A percentile compares a stretch with the other conserved stretches of the same genome.
Evolutionary conservation across 2,888 invertebrate genomes (phyloP).

Genomic region (Pycnomerus fuliginosus): DNA sequence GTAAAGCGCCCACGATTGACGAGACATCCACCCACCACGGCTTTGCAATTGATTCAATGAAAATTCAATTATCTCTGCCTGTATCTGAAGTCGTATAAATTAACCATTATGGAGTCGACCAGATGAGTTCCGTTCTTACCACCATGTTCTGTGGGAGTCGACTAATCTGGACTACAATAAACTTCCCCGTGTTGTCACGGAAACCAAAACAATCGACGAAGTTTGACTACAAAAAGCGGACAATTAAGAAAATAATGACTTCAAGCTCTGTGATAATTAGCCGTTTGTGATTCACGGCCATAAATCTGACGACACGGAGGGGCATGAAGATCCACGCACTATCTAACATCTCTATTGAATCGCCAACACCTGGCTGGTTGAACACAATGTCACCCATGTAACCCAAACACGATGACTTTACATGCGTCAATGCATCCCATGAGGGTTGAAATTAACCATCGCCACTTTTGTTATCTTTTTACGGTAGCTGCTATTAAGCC

Average conservation of each 20-base stretch:
- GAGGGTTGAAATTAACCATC: constrained; percentile 14
- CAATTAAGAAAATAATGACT: no score
- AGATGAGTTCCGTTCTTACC: no score
- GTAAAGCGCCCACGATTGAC: no score
- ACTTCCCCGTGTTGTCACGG: constrained; percentile 25
- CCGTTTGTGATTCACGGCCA: no score
- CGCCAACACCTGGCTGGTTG: constrained; percentile 10
- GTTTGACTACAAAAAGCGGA: no score
- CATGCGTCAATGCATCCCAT: constrained; percentile 36
- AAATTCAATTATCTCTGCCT: constrained; percentile 31
- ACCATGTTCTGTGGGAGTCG: no score
- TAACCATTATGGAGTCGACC: constrained; percentile 20
- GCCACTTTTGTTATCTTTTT: constrained; percentile 6
- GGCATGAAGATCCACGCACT: constrained; percentile 20
- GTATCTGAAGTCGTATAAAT: constrained; percentile 30
- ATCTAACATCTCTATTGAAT: constrained; percentile 23
- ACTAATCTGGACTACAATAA: no score
- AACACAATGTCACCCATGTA: constrained; percentile 5
- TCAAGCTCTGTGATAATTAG: no score
- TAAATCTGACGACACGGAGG: constrained; percentile 18
- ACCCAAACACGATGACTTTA: constrained; percentile 37
- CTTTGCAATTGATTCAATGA: constrained; percentile 29
- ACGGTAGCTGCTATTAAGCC: constrained; percentile 1
- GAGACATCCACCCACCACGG: no score
- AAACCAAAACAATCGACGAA: constrained; percentile 25